Percentiles rank a stretch among this genome's conserved stretches.
Conservation (phyloP, 2,888 invertebrate genomes). For the Aspidapion aeneum region DNA sequence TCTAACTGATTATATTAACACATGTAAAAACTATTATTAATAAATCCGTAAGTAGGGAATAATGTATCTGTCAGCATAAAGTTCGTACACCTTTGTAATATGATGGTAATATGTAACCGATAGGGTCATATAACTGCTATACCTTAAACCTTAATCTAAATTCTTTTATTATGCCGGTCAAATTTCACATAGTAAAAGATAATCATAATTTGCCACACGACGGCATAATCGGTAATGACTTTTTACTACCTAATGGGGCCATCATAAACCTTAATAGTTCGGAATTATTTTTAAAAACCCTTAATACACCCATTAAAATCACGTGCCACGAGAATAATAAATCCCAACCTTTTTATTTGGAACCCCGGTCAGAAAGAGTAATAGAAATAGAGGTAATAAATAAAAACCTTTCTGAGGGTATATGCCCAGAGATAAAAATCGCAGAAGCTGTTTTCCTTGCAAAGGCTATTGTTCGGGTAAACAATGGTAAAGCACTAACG, state of each 20-base stretch:
- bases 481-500: constrained; percentile 13
- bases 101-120: no score
- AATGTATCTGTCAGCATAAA: no score
- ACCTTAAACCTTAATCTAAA: background rate
- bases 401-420: constrained; percentile 22
- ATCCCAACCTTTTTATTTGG: constrained; percentile 9
- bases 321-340: background rate
- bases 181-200: constrained; percentile 3
- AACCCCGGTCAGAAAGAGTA: constrained; percentile 25
- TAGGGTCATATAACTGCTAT: no score
- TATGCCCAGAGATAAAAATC: constrained; percentile 23
- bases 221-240: constrained; percentile 29
- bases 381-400: constrained; percentile 25
- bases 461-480: constrained; percentile 13
- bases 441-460: constrained; percentile 22
- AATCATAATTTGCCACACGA: constrained; percentile 21
- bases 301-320: background rate
- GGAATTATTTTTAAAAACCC: background rate
- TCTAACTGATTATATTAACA: no score
- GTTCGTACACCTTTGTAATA: no score
- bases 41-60: no score
- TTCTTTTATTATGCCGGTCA: constrained; percentile 1
- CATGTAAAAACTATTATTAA: no score
- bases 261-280: constrained; percentile 13
- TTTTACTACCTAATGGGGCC: constrained; percentile 18